Evolutionary conservation across 1,140 invertebrate species (phyloP).

Genomic region (Trissolcus basalis): DNA sequence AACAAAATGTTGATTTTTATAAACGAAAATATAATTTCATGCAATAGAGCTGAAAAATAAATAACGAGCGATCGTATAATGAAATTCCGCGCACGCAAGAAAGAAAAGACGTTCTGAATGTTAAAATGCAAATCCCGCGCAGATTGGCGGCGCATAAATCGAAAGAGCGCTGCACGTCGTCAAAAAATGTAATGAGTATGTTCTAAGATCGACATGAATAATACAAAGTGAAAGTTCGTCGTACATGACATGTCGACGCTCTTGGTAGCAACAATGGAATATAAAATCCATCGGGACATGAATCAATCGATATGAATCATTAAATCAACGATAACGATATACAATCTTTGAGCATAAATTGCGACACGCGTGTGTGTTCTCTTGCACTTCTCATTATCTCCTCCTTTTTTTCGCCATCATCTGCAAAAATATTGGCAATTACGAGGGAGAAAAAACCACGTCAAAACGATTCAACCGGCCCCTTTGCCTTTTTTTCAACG

Average conservation of each 20-base stretch:
- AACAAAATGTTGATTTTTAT: no score
- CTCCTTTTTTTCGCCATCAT: constrained; percentile 24
- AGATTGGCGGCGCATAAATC: constrained; percentile 13
- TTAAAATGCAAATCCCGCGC: constrained; percentile 40
- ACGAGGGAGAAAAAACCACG: neutral
- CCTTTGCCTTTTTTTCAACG: no score
- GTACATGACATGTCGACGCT: constrained; percentile 45
- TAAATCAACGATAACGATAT: constrained; percentile 42
- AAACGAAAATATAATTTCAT: no score
- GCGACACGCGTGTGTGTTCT: constrained; percentile 33
- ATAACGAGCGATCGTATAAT: neutral
- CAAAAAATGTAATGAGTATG: constrained; percentile 56
- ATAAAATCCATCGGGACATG: constrained; percentile 50
- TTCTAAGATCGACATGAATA: constrained; percentile 58
- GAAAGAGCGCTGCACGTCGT: constrained; percentile 26
- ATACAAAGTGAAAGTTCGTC: constrained; percentile 58
- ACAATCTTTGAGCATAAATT: constrained; percentile 19
- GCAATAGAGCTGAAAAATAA: neutral
- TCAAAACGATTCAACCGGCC: no score
- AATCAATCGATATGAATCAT: constrained; percentile 61
- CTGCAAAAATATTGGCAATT: constrained; percentile 28
- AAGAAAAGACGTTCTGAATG: constrained; percentile 16
- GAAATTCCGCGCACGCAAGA: constrained; percentile 24
- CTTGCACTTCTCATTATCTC: constrained; percentile 32
- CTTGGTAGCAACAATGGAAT: constrained; percentile 58